Base-by-base conservation (phyloP, 1,140 invertebrate species). In the Anadara kagoshimensis region DNA sequence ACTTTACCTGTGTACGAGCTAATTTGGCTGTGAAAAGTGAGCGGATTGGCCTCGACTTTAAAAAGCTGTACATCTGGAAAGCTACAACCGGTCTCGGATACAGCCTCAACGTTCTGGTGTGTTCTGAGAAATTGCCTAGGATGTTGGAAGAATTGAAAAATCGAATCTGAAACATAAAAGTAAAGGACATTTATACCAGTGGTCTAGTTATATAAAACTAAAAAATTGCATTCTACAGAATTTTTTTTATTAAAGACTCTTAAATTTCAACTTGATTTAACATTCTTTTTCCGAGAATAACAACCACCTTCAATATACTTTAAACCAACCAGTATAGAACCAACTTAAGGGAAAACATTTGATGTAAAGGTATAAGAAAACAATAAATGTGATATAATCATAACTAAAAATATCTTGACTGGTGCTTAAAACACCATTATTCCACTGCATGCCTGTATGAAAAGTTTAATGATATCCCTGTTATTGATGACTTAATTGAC, bases 71-170 rank as follows among this genome's bases (percentile, higher is more conserved):
- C 59, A 98, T 96, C 91, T 99, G 98, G 85, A 99, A 98, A 11
- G 98, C 97, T 12, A 99, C 98, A 14, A 99, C 98, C 0, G 98
- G 98, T 64, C 98, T 90, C 0, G 98, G 98, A 90, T 99, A 99
- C 0, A 99, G 90, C 10, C 98, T 92, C 24, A 99, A 89, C 0
- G 98, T 99, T 51, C 98, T 91, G 0, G 98, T 99, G 87, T 99
- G 98, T 85, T 99, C 98, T 57, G 94, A 95, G 85, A 99, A 99
- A 85, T 99, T 99, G 0, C 96, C 97, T 75, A 99, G 89, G 0
- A 98, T 92, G 85, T 99, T 99, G 85, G 97, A 93, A 0, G 98
- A 98, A 86, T 99, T 99, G 91, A 99, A 99, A 86, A 99, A 99
- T 14, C 96, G 93, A 3, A 98, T 93, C 94, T 95, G 87, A 64